A percentile compares a stretch with the other conserved stretches of the same genome.
Evolutionary conservation across 1,140 invertebrate genomes (phyloP).

Genomic region (Drosophila rufa): DNA sequence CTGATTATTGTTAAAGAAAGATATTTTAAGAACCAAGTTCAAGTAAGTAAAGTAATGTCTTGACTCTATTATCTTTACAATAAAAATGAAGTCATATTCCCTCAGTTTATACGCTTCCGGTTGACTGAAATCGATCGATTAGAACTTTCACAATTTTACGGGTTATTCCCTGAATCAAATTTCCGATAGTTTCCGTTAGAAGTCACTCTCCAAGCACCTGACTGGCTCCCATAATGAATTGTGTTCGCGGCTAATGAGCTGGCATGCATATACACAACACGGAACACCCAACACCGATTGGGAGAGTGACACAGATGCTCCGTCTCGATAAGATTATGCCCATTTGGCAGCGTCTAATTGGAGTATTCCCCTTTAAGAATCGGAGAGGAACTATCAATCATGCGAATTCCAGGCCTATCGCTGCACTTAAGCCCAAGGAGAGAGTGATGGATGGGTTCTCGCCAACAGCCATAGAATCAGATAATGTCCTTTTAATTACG

Average conservation of each 20-base stretch:
- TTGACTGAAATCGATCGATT: neutral
- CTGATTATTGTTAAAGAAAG: no score
- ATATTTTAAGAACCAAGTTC: no score
- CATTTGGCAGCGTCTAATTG: neutral
- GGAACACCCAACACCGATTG: neutral
- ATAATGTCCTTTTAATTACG: neutral
- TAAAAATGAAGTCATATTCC: neutral
- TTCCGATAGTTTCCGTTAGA: neutral
- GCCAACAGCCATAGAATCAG: neutral
- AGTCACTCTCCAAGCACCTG: neutral
- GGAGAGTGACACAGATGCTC: constrained; percentile 2
- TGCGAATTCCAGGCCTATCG: neutral
- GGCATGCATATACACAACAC: neutral
- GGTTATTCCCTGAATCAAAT: constrained; percentile 2
- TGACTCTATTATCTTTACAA: neutral
- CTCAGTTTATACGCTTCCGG: neutral
- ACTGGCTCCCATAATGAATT: neutral
- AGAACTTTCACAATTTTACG: neutral
- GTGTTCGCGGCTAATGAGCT: constrained; percentile 18
- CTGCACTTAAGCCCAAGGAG: neutral
- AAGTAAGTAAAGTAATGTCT: no score
- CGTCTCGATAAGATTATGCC: constrained; percentile 14
- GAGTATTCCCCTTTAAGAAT: neutral
- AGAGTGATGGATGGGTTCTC: neutral
- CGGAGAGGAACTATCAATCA: constrained; percentile 3